Evolutionary conservation across 2,888 invertebrate genomes (phyloP), one percentile per base, ranked within the genome.

Genomic region (Vesta saturnalis): DNA sequence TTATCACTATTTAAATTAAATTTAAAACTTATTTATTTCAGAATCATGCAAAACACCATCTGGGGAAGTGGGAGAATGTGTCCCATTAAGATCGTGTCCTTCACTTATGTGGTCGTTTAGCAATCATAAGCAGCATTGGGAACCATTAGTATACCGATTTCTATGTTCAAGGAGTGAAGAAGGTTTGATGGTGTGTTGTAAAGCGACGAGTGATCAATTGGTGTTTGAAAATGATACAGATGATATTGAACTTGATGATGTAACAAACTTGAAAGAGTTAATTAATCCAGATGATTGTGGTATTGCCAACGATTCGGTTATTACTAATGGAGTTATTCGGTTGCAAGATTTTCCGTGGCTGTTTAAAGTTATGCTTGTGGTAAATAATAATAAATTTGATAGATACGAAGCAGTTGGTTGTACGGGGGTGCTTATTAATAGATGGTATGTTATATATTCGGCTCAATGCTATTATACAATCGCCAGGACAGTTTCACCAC

Each of bases 401-500:
- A 21, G 1, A 15, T 1, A 12, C 19, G 14, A 23, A 21, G 1
- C 5, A 49, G 16, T 49, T 15, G 18, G 14, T 21, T 62, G 62
- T 18, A 15, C 15, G 8, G 63, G 63, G 14, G 35, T 56, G 5
- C 23, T 63, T 0, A 63, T 63, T 46, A 57, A 56, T 22, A 6
- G 12, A 5, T n/a, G 57, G 10, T 57, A 63, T 35, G 30, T 63
- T 1, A 14, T 63, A 16, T 56, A 56, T 14, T 19, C 46, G 0
- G 63, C 47, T 1, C 22, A 47, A 5, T 63, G 63, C 18, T 18
- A 18, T 15, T 15, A 16, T 10, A 10, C 49, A 49, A 16, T 15
- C n/a, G n/a, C n/a, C n/a, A n/a, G n/a, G n/a, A 3, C n/a, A n/a
- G n/a, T n/a, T n/a, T n/a, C n/a, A n/a, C n/a, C n/a, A n/a, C n/a